Conservation (phyloP, 2,113 vertebrate species). For the Syngnathus floridae region DNA sequence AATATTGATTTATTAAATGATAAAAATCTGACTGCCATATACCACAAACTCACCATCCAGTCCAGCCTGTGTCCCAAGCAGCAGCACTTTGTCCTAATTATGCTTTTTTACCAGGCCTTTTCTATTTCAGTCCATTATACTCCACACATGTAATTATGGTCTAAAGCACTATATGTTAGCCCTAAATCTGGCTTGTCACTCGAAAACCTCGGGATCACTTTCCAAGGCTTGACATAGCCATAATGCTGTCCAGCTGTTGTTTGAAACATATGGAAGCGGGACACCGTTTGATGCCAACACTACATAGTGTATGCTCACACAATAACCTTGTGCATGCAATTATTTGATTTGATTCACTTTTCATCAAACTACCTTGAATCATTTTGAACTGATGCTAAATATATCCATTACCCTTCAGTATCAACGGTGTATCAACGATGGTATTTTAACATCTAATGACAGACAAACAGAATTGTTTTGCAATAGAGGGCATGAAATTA, state of each 20-base stretch:
- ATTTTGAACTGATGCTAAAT: background rate
- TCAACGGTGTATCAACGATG: background rate
- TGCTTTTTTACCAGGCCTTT: constrained; percentile 55
- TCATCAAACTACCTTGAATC: background rate
- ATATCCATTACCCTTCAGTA: background rate
- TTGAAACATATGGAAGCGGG: constrained; percentile 40
- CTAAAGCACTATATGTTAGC: constrained; percentile 56
- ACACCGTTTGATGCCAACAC: constrained; percentile 30
- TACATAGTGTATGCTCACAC: constrained; percentile 7
- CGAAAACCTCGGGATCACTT: constrained; percentile 48
- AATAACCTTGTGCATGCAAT: constrained; percentile 5
- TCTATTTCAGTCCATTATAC: constrained; percentile 57
- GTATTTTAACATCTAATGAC: background rate
- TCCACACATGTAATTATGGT: constrained; percentile 66
- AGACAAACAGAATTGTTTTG: background rate
- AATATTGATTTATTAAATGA: constrained; percentile 1
- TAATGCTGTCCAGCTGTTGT: constrained; percentile 67
- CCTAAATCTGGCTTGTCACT: constrained; percentile 64
- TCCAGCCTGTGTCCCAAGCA: constrained; percentile 15
- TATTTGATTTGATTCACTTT: background rate
- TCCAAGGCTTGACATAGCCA: constrained; percentile 43
- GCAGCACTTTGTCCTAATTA: constrained; percentile 50
- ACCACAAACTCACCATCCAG: constrained; percentile 7
- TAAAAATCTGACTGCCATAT: constrained; percentile 10
- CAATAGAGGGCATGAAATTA: background rate